phyloP scores from a whole-genome alignment of 1,140 invertebrate species.

The Orchesella cincta region DNA sequence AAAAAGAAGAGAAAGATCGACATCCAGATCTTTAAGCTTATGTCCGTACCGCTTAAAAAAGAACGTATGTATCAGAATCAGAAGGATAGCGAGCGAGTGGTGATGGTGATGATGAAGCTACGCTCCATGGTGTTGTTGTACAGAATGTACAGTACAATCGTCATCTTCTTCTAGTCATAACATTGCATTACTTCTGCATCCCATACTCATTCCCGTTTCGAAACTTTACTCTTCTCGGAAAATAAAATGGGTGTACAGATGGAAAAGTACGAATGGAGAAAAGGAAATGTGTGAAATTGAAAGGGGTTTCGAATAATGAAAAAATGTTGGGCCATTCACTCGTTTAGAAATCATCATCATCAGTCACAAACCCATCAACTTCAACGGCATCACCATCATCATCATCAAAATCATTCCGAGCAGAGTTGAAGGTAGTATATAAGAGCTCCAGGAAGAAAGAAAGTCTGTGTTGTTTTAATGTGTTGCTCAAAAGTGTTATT shows the following conservation, averaged over 20 bases:
- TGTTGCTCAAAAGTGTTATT: constrained; percentile 16
- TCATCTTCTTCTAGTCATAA: too few species aligned
- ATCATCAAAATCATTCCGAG: constrained; percentile 19
- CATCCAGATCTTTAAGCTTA: background rate
- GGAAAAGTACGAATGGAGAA: background rate
- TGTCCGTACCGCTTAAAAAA: too few species aligned
- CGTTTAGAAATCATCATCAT: constrained; percentile 18
- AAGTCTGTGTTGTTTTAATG: background rate
- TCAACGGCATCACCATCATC: background rate
- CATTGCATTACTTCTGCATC: too few species aligned
- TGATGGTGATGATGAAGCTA: too few species aligned
- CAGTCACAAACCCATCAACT: background rate
- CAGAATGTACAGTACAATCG: too few species aligned
- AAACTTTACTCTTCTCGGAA: too few species aligned
- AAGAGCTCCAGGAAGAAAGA: background rate
- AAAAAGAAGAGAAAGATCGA: background rate
- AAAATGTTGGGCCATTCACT: constrained; percentile 20
- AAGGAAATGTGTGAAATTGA: constrained; percentile 20
- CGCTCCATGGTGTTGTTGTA: too few species aligned
- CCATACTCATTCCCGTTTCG: too few species aligned
- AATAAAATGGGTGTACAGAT: too few species aligned
- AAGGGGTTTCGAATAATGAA: constrained; percentile 13
- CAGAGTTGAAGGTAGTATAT: background rate
- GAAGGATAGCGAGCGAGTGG: too few species aligned
- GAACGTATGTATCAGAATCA: too few species aligned